Conservation (phyloP, 2,113 vertebrate species). For the Platysternon megacephalum region DNA sequence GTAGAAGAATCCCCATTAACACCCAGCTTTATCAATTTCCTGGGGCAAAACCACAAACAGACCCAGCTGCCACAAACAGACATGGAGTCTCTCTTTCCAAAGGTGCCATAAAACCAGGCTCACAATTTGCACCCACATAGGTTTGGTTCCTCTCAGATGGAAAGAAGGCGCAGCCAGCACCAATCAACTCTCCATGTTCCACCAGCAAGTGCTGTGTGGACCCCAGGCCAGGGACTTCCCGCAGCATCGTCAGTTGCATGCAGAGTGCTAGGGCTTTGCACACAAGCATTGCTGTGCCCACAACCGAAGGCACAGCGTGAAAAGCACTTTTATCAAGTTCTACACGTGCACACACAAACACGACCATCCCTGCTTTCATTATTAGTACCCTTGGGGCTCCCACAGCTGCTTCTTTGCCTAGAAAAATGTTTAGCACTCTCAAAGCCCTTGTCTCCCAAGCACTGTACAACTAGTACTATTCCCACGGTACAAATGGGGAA, state of each 20-base stretch:
- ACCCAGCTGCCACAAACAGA: fast-evolving
- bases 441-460: background rate
- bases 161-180: background rate
- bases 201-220: background rate
- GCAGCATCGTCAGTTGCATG: background rate
- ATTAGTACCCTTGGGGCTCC: background rate
- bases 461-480: background rate
- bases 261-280: background rate
- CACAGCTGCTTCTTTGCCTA: background rate
- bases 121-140: background rate
- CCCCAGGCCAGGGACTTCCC: background rate
- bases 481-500: fast-evolving
- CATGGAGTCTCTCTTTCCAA: fast-evolving
- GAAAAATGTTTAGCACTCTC: constrained; percentile 44
- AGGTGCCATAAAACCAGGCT: background rate
- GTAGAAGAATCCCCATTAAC: background rate
- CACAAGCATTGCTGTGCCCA: background rate
- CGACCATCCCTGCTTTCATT: background rate
- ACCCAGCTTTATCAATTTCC: background rate
- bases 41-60: background rate
- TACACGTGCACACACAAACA: constrained; percentile 45
- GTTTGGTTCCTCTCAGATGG: background rate
- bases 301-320: constrained; percentile 28
- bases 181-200: background rate
- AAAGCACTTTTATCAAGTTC: background rate